These are phyloP conservation scores for Frieseomelitta varia DNA, from an alignment of 1,140 invertebrate species.

Conservation along the genomic window DNA sequence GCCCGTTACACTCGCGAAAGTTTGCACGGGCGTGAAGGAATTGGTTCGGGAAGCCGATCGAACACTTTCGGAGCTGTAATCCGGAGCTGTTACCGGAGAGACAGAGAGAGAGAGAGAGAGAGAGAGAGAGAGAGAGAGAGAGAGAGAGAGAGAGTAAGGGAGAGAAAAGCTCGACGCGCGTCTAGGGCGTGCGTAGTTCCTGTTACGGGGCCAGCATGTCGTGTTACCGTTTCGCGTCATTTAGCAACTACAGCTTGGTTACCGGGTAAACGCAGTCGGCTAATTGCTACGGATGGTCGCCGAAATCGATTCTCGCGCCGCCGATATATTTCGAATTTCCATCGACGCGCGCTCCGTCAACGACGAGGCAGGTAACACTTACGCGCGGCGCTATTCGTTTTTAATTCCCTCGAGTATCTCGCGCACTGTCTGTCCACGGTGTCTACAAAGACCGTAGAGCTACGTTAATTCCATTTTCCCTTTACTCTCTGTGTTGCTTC, in stretches of 20 bases:
- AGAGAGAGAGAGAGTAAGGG: too few relatives aligned
- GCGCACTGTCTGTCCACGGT: too few relatives aligned
- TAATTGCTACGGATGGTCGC: neutral
- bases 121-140: neutral
- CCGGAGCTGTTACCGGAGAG: neutral
- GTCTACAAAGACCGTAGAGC: too few relatives aligned
- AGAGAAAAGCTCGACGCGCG: neutral
- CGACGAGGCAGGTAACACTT: too few relatives aligned
- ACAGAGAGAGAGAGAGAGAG: neutral
- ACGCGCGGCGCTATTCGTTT: too few relatives aligned
- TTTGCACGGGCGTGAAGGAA: neutral
- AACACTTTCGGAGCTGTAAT: neutral
- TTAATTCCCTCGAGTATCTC: too few relatives aligned
- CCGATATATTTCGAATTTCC: neutral
- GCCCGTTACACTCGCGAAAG: neutral
- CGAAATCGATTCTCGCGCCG: neutral
- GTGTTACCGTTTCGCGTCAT: conserved; percentile 16
- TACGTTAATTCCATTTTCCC: too few relatives aligned
- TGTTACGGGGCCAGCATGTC: neutral
- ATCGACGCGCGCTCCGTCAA: neutral
- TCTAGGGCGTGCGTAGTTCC: neutral
- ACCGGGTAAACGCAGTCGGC: too few relatives aligned
- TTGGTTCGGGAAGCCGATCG: neutral
- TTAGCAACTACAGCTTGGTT: neutral
- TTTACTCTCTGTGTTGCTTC: too few relatives aligned